A percentile compares a stretch with the other conserved stretches of the same genome.
phyloP scores from a whole-genome alignment of 92 coral and sea anemone genomes.

The Parazoanthus atlanticus region DNA sequence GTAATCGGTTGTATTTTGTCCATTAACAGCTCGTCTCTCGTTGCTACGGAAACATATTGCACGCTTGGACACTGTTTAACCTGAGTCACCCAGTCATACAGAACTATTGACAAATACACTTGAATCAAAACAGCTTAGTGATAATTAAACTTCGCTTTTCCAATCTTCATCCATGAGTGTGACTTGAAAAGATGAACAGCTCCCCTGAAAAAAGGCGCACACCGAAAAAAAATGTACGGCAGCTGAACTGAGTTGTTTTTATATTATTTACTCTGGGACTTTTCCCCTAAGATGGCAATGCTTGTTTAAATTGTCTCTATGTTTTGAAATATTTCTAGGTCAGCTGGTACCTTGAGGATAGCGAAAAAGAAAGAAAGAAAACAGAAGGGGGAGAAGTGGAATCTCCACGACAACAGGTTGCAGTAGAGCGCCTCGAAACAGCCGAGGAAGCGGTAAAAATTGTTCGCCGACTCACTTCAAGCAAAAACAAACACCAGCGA shows the following conservation, averaged over 20 bases:
- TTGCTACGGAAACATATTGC: slow-evolving; percentile 30
- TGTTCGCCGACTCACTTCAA: slow-evolving; percentile 58
- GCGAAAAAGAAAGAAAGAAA: not conserved
- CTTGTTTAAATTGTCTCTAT: not conserved
- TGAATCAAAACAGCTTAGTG: not conserved
- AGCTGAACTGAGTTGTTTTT: not conserved
- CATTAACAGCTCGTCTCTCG: not conserved
- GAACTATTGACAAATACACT: slow-evolving; percentile 5
- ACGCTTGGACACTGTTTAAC: not conserved
- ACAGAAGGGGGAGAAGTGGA: not conserved
- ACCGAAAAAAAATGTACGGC: slow-evolving; percentile 28
- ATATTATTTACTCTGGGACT: not conserved
- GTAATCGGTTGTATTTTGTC: not conserved
- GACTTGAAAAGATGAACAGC: slow-evolving; percentile 12
- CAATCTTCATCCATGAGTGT: not conserved
- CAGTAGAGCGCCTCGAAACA: slow-evolving; percentile 40
- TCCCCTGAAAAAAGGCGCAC: not conserved
- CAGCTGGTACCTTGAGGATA: slow-evolving; percentile 39
- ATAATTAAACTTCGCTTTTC: slow-evolving; percentile 1
- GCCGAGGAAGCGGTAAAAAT: slow-evolving; percentile 84
- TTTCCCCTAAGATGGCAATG: not conserved
- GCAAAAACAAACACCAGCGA: slow-evolving; percentile 51
- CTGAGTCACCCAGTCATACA: not conserved
- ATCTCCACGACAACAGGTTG: slow-evolving; percentile 17
- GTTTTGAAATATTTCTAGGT: not conserved